phyloP scores from a whole-genome alignment of 2,113 vertebrate genomes.

The Microtus richardsoni region DNA sequence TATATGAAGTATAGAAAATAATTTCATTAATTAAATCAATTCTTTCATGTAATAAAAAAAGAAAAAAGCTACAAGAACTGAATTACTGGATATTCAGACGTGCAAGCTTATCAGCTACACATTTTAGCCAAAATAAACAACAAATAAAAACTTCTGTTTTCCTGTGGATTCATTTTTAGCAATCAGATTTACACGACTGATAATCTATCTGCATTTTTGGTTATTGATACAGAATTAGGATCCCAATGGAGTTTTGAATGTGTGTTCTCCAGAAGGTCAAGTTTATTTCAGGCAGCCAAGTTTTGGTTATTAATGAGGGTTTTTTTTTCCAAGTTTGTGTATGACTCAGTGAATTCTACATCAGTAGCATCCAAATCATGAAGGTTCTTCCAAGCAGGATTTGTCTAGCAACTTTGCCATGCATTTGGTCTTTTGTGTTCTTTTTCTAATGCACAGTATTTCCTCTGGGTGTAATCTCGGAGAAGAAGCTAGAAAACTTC shows the following conservation, averaged over 20 bases:
- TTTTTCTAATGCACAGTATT: neutral
- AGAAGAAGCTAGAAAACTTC: neutral
- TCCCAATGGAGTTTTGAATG: conserved; percentile 28
- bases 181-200: conserved; percentile 43
- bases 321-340: conserved; percentile 24
- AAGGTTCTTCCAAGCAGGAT: neutral
- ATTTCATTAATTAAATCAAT: conserved; percentile 32
- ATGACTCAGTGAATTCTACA: neutral
- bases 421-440: neutral
- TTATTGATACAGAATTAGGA: conserved; percentile 60
- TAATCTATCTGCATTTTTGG: conserved; percentile 7
- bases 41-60: neutral
- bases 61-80: neutral
- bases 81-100: conserved; percentile 31
- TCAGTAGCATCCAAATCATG: neutral
- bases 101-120: neutral
- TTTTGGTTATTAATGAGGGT: conserved; percentile 24
- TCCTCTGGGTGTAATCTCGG: neutral
- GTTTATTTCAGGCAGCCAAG: neutral
- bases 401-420: neutral
- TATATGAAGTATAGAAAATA: conserved; percentile 20
- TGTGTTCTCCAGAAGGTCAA: neutral
- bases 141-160: conserved; percentile 5
- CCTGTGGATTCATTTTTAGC: conserved; percentile 40
- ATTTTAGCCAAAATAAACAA: conserved; percentile 26